A percentile compares a stretch with the other conserved stretches of the same genome.
Conservation (phyloP, 2,888 invertebrate species). For the Erpobdella octoculata region DNA sequence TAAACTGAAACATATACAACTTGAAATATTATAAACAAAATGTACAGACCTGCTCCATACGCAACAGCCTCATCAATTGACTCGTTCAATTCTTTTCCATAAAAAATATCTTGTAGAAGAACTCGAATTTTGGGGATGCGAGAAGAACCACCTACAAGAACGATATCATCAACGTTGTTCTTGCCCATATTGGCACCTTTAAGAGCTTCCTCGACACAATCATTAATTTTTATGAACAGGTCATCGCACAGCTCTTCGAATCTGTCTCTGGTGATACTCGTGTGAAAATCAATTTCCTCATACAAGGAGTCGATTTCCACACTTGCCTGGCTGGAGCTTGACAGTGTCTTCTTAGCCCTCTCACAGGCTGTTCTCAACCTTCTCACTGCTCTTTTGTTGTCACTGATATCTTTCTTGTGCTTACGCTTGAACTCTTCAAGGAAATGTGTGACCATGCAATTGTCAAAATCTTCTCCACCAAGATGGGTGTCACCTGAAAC, state of each 20-base stretch:
- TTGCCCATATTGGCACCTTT: slow-evolving; percentile 80
- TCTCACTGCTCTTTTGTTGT: slow-evolving; percentile 79
- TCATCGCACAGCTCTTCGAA: slow-evolving; percentile 95
- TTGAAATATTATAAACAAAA: background rate
- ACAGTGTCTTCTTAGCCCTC: slow-evolving; percentile 60
- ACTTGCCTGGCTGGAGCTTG: slow-evolving; percentile 55
- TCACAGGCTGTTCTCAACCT: slow-evolving; percentile 83
- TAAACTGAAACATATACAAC: too few species aligned
- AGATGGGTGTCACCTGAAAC: slow-evolving; percentile 92
- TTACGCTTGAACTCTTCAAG: slow-evolving; percentile 50
- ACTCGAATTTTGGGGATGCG: slow-evolving; percentile 97
- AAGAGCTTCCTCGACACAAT: slow-evolving; percentile 89
- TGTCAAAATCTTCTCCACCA: slow-evolving; percentile 72
- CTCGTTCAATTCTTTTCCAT: slow-evolving; percentile 52
- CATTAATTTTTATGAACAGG: slow-evolving; percentile 87
- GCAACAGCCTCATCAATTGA: slow-evolving; percentile 50
- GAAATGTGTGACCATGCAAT: slow-evolving; percentile 52
- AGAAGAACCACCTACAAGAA: slow-evolving; percentile 77
- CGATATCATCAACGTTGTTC: slow-evolving; percentile 69
- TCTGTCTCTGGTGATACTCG: slow-evolving; percentile 84
- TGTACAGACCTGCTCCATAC: slow-evolving; percentile 37
- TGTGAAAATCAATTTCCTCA: slow-evolving; percentile 92
- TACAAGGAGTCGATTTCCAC: slow-evolving; percentile 91
- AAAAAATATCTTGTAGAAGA: slow-evolving; percentile 65
- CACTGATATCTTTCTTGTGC: slow-evolving; percentile 51